These are phyloP conservation scores for Eristalinus sepulchralis DNA, from an alignment of 2,888 invertebrate genomes.

Conservation along the genomic window DNA sequence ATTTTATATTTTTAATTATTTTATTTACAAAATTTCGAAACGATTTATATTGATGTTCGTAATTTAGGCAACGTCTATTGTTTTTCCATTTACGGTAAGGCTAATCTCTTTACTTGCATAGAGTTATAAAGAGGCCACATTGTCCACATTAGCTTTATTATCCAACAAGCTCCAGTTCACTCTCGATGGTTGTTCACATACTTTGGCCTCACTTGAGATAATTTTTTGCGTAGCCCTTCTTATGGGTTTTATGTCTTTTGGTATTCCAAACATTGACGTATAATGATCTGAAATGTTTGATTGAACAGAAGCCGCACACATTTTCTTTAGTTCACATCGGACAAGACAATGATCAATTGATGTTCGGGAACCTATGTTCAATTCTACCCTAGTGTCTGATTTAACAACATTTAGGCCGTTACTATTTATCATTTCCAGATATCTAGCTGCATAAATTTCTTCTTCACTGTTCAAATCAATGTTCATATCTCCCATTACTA, in stretches of 20 bases:
- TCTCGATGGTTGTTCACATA: too few species aligned
- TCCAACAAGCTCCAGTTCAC: too few species aligned
- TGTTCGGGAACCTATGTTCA: slow-evolving; percentile 2
- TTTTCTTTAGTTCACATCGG: not conserved
- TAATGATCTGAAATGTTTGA: not conserved
- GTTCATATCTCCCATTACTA: not conserved
- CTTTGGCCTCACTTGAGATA: too few species aligned
- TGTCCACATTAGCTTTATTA: too few species aligned
- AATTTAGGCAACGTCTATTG: not conserved
- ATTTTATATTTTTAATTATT: not conserved
- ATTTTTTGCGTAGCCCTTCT: too few species aligned
- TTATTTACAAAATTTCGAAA: not conserved
- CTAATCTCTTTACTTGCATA: not conserved
- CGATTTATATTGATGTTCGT: not conserved
- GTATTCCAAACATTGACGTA: not conserved
- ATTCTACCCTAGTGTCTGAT: slow-evolving; percentile 8
- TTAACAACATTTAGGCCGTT: not conserved
- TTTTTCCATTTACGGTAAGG: not conserved
- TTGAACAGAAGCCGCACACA: not conserved
- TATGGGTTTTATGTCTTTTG: not conserved
- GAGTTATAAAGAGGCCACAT: not conserved
- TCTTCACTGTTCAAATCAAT: not conserved
- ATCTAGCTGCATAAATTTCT: not conserved
- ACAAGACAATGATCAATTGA: slow-evolving; percentile 13
- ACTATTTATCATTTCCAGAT: not conserved